phyloP scores from a whole-genome alignment of 2,113 vertebrate species.

The Thunnus maccoyii region DNA sequence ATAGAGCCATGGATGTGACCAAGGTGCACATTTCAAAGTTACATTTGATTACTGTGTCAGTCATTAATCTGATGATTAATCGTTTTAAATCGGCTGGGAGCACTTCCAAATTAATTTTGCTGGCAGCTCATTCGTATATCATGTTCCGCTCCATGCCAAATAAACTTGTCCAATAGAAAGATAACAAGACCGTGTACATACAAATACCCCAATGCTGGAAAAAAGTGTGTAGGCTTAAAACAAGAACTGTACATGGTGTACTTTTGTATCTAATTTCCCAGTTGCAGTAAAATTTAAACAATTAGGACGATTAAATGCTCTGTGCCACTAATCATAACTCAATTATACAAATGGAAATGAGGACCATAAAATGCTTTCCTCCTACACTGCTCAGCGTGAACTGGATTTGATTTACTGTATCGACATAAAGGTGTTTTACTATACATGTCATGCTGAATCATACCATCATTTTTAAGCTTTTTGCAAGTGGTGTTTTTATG shows the following conservation, averaged over 20 bases:
- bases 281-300: neutral
- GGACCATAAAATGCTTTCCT: neutral
- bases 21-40: slow-evolving; percentile 33
- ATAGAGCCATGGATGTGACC: neutral
- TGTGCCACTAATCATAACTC: neutral
- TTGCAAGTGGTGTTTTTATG: neutral
- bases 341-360: slow-evolving; percentile 18
- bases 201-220: slow-evolving; percentile 3
- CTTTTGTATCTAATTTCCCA: neutral
- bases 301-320: slow-evolving; percentile 3
- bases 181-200: slow-evolving; percentile 19
- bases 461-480: neutral
- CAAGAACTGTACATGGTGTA: neutral
- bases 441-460: neutral
- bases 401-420: slow-evolving; percentile 8
- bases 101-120: slow-evolving; percentile 46
- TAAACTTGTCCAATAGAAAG: slow-evolving; percentile 35
- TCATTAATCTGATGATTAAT: slow-evolving; percentile 63
- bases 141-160: slow-evolving; percentile 32
- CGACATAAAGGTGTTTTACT: neutral
- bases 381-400: neutral
- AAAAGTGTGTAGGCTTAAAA: neutral
- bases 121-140: slow-evolving; percentile 46
- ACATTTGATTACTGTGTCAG: slow-evolving; percentile 13
- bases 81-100: slow-evolving; percentile 35